Evolutionary conservation across 2,797 vertebrate species (phyloP).

Genomic region (Acrossocheilus wenchowensis): DNA sequence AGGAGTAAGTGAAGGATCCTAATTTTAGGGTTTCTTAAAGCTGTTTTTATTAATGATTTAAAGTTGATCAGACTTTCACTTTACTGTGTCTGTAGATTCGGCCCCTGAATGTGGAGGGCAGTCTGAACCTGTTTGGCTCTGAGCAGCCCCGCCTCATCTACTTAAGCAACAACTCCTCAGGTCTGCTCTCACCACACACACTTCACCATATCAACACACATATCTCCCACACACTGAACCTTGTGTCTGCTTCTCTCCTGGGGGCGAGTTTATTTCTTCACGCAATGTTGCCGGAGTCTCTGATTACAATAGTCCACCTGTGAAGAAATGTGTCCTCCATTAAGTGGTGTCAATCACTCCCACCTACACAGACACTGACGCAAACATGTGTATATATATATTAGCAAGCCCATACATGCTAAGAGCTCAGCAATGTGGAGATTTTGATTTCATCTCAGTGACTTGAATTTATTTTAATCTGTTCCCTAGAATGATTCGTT

Average conservation of each 20-base stretch:
- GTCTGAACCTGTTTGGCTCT: constrained; percentile 88
- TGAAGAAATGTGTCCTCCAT: not conserved
- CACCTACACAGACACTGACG: not conserved
- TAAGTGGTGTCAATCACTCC: constrained; percentile 9
- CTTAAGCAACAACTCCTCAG: constrained; percentile 87
- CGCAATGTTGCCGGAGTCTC: not conserved
- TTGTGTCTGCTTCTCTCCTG: not conserved
- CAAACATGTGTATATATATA: not conserved
- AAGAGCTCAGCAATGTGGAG: not conserved
- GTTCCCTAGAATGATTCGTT: not conserved
- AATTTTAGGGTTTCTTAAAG: not conserved
- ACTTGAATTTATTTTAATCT: not conserved
- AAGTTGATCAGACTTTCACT: constrained; percentile 12
- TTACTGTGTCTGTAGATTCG: constrained; percentile 80
- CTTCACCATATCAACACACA: not conserved
- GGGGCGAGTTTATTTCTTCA: not conserved
- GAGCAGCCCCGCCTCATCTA: constrained; percentile 92
- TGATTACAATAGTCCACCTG: constrained; percentile 9
- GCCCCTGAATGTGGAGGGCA: constrained; percentile 90
- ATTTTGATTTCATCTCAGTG: not conserved
- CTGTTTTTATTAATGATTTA: constrained; percentile 36
- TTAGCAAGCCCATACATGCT: constrained; percentile 1
- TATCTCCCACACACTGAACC: not conserved
- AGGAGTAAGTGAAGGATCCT: constrained; percentile 75
- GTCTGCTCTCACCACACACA: constrained; percentile 56